Evolutionary conservation across 2,888 invertebrate species (phyloP).

Genomic region (Drosophila longiperda): DNA sequence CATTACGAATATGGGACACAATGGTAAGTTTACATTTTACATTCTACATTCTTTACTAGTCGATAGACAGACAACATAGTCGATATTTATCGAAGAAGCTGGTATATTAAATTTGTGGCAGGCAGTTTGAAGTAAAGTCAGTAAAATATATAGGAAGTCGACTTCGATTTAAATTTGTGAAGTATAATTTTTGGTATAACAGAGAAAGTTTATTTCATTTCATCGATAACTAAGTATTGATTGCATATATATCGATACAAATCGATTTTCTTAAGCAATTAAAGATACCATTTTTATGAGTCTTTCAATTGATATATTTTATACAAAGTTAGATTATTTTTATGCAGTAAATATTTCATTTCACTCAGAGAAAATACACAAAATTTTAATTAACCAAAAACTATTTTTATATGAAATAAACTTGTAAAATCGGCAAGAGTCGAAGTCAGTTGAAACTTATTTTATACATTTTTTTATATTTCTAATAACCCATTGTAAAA

Average conservation of each 20-base stretch:
- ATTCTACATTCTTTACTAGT: rapidly evolving
- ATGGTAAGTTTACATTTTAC: slow-evolving; percentile 88
- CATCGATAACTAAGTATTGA: too few relatives aligned
- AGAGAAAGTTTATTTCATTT: too few relatives aligned
- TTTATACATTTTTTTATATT: too few relatives aligned
- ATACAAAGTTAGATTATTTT: too few relatives aligned
- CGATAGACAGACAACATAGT: neutral
- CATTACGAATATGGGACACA: slow-evolving; percentile 94
- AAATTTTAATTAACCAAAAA: neutral
- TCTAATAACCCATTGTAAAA: neutral
- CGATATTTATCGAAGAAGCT: neutral
- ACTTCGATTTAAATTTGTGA: neutral
- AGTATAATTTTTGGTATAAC: too few relatives aligned
- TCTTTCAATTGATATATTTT: too few relatives aligned
- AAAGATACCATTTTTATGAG: too few relatives aligned
- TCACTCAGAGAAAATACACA: too few relatives aligned
- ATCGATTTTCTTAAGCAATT: too few relatives aligned
- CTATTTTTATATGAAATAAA: neutral
- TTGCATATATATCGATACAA: too few relatives aligned
- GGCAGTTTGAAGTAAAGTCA: too few relatives aligned
- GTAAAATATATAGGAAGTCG: neutral
- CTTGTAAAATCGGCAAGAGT: neutral
- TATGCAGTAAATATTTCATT: too few relatives aligned
- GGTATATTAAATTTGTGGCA: neutral
- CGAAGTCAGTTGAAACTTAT: neutral